A percentile compares a stretch with the other conserved stretches of the same genome.
phyloP scores from a whole-genome alignment of 2,888 invertebrate species.

The Oegoconia quadripuncta region DNA sequence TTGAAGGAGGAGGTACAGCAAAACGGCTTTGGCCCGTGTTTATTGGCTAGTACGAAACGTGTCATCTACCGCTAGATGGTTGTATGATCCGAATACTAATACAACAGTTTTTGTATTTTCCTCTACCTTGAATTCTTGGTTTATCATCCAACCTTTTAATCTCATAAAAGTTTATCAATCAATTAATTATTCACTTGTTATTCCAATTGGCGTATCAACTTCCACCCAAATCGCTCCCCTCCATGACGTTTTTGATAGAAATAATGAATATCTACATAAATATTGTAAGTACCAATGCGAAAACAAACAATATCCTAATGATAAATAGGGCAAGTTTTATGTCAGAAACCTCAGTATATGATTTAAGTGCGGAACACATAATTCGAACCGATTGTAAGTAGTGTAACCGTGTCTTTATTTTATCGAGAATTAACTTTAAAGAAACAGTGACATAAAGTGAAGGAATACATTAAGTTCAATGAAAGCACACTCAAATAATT shows the following conservation, averaged over 20 bases:
- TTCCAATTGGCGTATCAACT: slow-evolving; percentile 22
- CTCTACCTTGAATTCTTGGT: slow-evolving; percentile 15
- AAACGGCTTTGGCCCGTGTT: too few relatives aligned
- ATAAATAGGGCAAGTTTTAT: slow-evolving; percentile 3
- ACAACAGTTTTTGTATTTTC: background rate
- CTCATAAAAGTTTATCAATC: slow-evolving; percentile 39
- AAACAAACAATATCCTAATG: slow-evolving; percentile 2
- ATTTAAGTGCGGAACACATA: background rate
- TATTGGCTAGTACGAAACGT: background rate
- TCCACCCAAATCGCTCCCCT: slow-evolving; percentile 27
- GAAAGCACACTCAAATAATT: too few relatives aligned
- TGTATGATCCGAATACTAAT: background rate
- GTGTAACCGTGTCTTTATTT: too few relatives aligned
- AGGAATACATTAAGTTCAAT: too few relatives aligned
- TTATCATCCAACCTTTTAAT: slow-evolving; percentile 42
- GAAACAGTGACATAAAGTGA: too few relatives aligned
- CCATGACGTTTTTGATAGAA: slow-evolving; percentile 16
- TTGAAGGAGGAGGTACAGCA: too few relatives aligned
- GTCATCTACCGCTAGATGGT: background rate
- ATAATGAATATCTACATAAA: background rate
- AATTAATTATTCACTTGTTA: slow-evolving; percentile 40
- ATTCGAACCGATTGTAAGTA: background rate
- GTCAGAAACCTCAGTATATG: slow-evolving; percentile 1
- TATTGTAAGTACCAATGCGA: background rate
- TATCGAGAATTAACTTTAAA: too few relatives aligned